phyloP scores from a whole-genome alignment of 2,888 invertebrate species.

The Pyrgus malvae region DNA sequence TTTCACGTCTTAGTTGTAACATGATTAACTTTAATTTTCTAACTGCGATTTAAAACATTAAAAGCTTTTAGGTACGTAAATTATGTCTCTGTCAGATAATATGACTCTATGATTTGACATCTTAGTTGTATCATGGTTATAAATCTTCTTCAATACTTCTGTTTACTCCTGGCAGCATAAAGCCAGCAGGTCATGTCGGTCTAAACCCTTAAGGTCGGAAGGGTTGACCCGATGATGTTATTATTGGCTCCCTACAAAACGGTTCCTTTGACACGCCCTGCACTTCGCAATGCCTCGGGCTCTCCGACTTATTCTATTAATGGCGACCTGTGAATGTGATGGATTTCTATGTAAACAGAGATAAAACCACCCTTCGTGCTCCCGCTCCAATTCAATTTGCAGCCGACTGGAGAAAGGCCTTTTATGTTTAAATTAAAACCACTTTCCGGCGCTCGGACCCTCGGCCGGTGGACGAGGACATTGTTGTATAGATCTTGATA shows the following conservation, averaged over 20 bases:
- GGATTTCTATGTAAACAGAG: slow-evolving; percentile 28
- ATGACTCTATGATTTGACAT: not conserved
- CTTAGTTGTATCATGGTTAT: not conserved
- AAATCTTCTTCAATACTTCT: slow-evolving; percentile 9
- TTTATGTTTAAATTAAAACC: slow-evolving; percentile 25
- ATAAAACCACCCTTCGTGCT: slow-evolving; percentile 14
- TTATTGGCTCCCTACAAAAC: slow-evolving; percentile 51
- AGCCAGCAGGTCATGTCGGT: slow-evolving; percentile 27
- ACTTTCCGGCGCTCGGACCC: slow-evolving; percentile 2
- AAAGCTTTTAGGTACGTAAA: too few relatives aligned
- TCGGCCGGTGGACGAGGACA: not conserved
- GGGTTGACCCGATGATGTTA: slow-evolving; percentile 54
- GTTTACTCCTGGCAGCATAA: not conserved
- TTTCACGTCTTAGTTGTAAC: too few relatives aligned
- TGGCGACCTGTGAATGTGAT: slow-evolving; percentile 34
- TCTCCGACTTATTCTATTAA: slow-evolving; percentile 39
- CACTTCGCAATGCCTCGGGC: slow-evolving; percentile 34
- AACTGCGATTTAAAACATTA: too few relatives aligned
- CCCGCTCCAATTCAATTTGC: slow-evolving; percentile 10
- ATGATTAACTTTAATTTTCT: too few relatives aligned
- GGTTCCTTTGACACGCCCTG: slow-evolving; percentile 58
- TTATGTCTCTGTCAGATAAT: too few relatives aligned
- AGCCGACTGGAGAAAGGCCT: slow-evolving; percentile 13
- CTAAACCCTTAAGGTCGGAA: slow-evolving; percentile 29
- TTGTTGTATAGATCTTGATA: slow-evolving; percentile 16